Conservation (phyloP, 1,140 invertebrate genomes). For the Onthophagus taurus region DNA sequence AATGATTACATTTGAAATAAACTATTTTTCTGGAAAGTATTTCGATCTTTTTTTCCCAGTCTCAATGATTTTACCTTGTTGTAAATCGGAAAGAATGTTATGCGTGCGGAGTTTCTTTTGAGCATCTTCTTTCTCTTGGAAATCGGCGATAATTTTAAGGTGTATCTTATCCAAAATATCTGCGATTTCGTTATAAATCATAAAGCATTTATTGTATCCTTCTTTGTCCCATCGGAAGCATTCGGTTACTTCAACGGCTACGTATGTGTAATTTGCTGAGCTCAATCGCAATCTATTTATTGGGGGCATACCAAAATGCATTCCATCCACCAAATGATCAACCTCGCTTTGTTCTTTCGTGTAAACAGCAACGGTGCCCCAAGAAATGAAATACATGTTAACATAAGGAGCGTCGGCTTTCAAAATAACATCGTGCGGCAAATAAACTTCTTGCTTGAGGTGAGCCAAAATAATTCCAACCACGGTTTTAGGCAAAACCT, state of each 20-base stretch:
- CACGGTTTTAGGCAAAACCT: constrained; percentile 1
- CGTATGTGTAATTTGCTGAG: background rate
- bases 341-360: background rate
- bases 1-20: too few species aligned
- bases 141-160: background rate
- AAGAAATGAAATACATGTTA: constrained; percentile 8
- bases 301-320: constrained; percentile 12
- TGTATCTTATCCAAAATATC: constrained; percentile 1
- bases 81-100: background rate
- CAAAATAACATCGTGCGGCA: constrained; percentile 6
- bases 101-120: background rate
- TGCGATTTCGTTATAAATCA: background rate
- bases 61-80: constrained; percentile 5
- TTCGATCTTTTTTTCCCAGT: too few species aligned
- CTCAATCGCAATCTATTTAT: background rate
- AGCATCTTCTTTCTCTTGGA: background rate
- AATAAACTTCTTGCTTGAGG: constrained; percentile 7
- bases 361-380: constrained; percentile 5
- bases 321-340: constrained; percentile 5
- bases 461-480: constrained; percentile 1
- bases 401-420: background rate
- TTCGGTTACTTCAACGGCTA: constrained; percentile 17
- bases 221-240: constrained; percentile 12
- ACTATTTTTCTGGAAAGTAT: too few species aligned
- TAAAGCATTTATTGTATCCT: constrained; percentile 9